Evolutionary conservation across 2,797 vertebrate species (phyloP).

Genomic region (Gadopsis bispinosus): DNA sequence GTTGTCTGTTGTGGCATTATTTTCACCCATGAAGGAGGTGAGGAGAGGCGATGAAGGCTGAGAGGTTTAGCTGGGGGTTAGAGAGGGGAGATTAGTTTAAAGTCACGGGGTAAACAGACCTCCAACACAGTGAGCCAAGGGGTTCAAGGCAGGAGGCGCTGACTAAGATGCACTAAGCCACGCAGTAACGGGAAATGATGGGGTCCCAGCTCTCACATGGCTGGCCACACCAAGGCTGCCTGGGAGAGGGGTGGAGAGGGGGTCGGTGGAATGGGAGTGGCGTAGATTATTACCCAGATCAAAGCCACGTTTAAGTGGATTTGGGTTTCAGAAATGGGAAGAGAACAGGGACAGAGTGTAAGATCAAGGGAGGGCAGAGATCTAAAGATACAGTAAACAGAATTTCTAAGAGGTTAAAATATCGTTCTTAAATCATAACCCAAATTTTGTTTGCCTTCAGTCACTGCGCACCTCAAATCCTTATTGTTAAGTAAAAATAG

Average conservation of each 20-base stretch:
- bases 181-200: conserved; percentile 73
- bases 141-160: conserved; percentile 67
- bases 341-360: conserved; percentile 22
- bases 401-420: conserved; percentile 31
- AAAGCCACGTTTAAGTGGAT: conserved; percentile 79
- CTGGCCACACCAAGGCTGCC: conserved; percentile 62
- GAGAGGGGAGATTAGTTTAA: conserved; percentile 66
- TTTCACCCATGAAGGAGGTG: not conserved
- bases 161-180: conserved; percentile 73
- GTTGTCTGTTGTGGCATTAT: conserved; percentile 17
- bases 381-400: conserved; percentile 34
- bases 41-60: conserved; percentile 41
- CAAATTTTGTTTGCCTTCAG: conserved; percentile 6
- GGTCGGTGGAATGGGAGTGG: conserved; percentile 26
- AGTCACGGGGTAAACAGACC: conserved; percentile 81
- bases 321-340: conserved; percentile 62
- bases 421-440: not conserved
- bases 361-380: conserved; percentile 38
- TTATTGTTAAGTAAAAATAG: conserved; percentile 8
- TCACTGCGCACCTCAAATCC: conserved; percentile 2
- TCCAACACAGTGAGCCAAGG: conserved; percentile 65
- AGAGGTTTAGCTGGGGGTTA: conserved; percentile 54
- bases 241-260: conserved; percentile 47
- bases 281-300: conserved; percentile 77
- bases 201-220: conserved; percentile 75